These are phyloP conservation scores for Gymnocypris eckloni DNA, from an alignment of 2,797 vertebrate species.

Conservation along the genomic window DNA sequence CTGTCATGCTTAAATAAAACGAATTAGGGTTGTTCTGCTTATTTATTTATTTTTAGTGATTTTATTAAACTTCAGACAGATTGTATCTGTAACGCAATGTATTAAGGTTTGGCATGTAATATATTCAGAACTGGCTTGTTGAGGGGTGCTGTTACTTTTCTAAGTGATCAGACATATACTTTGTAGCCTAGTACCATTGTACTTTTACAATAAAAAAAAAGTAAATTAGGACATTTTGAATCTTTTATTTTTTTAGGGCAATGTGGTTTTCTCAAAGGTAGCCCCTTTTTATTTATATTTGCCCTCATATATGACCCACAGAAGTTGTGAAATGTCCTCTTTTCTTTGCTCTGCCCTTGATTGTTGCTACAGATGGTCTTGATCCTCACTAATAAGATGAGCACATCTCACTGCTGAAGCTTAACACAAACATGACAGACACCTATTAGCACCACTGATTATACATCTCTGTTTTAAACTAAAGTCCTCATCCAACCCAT, in stretches of 20 bases:
- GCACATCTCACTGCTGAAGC: slow-evolving; percentile 62
- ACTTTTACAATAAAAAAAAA: not conserved
- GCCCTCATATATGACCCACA: slow-evolving; percentile 18
- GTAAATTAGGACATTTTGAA: not conserved
- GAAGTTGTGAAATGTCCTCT: slow-evolving; percentile 74
- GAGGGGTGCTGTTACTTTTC: not conserved
- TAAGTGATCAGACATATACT: not conserved
- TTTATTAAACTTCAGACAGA: no score
- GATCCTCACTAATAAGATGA: slow-evolving; percentile 75
- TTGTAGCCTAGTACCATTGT: not conserved
- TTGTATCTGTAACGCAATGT: not conserved
- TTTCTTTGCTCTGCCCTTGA: slow-evolving; percentile 61
- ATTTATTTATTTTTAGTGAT: slow-evolving; percentile 5
- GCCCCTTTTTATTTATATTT: not conserved
- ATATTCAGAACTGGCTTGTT: not conserved
- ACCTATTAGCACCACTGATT: slow-evolving; percentile 22
- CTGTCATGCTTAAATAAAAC: not conserved
- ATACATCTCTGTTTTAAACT: slow-evolving; percentile 5
- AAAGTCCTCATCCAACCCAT: not conserved
- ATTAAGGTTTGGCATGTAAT: not conserved
- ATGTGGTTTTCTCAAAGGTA: not conserved
- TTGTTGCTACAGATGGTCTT: slow-evolving; percentile 74
- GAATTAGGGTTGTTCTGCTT: not conserved
- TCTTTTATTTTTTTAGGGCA: no score
- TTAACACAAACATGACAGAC: slow-evolving; percentile 54